These are phyloP conservation scores for Caenorhabditis afra DNA, from an alignment of 2,888 invertebrate species.

Conservation along the genomic window DNA sequence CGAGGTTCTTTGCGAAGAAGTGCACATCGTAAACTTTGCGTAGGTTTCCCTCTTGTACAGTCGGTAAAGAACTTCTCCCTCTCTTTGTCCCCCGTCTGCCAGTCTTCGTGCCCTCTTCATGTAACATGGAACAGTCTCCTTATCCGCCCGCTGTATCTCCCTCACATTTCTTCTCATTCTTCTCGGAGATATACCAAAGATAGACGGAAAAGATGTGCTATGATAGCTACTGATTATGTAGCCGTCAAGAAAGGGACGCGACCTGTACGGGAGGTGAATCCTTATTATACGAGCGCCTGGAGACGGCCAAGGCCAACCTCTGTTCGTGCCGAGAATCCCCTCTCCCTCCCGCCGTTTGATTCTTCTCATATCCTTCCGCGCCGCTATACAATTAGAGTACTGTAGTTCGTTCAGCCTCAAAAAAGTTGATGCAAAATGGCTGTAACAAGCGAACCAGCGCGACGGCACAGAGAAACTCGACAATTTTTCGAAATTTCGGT, in stretches of 20 bases:
- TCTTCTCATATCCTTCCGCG: slow-evolving; percentile 33
- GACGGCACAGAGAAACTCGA: slow-evolving; percentile 23
- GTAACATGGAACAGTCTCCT: slow-evolving; percentile 40
- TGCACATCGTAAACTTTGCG: neutral
- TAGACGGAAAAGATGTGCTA: slow-evolving; percentile 53
- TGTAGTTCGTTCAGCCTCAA: slow-evolving; percentile 25
- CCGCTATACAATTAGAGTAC: slow-evolving; percentile 53
- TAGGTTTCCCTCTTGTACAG: neutral
- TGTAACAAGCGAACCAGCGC: slow-evolving; percentile 2
- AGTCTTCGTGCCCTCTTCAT: slow-evolving; percentile 41
- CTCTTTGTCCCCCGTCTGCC: slow-evolving; percentile 27
- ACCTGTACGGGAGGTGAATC: slow-evolving; percentile 44
- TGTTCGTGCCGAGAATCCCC: slow-evolving; percentile 48
- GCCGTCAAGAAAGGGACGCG: slow-evolving; percentile 47
- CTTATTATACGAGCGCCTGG: slow-evolving; percentile 58
- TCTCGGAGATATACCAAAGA: slow-evolving; percentile 52
- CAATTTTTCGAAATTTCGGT: slow-evolving; percentile 51
- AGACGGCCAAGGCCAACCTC: slow-evolving; percentile 57
- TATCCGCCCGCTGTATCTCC: slow-evolving; percentile 44
- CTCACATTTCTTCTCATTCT: slow-evolving; percentile 11
- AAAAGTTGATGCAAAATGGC: slow-evolving; percentile 12
- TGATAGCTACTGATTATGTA: slow-evolving; percentile 63
- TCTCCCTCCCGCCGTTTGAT: slow-evolving; percentile 3
- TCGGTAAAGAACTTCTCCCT: neutral
- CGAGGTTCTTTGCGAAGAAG: neutral